Conservation (phyloP, 2,113 vertebrate genomes). For the Plestiodon gilberti region DNA sequence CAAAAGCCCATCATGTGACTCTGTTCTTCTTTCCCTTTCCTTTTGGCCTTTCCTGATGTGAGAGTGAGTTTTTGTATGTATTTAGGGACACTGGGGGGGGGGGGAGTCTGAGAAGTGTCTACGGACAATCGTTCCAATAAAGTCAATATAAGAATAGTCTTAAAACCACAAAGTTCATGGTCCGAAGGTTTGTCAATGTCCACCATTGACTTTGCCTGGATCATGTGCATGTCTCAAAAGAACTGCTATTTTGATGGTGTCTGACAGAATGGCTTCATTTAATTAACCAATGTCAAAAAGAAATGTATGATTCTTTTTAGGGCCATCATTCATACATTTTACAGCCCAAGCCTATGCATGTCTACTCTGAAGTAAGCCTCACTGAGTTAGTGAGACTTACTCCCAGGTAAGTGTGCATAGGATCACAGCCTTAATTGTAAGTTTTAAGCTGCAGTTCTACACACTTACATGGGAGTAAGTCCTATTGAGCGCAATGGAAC, state of each 20-base stretch:
- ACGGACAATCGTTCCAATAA: background rate
- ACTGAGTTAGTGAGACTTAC: too few relatives aligned
- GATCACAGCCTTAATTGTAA: too few relatives aligned
- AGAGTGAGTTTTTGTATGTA: background rate
- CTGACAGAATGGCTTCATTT: background rate
- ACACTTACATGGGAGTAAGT: too few relatives aligned
- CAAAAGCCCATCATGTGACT: background rate
- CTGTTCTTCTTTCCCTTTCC: background rate
- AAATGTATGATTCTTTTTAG: too few relatives aligned
- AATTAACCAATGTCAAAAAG: background rate
- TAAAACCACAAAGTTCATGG: background rate
- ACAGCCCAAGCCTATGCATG: too few relatives aligned
- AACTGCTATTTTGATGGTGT: background rate
- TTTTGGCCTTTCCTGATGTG: background rate
- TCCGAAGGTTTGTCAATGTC: too few relatives aligned
- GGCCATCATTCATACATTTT: too few relatives aligned
- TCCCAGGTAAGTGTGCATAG: too few relatives aligned
- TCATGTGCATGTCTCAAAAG: background rate
- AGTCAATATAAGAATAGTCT: background rate
- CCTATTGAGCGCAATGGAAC: too few relatives aligned
- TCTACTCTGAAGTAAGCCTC: too few relatives aligned
- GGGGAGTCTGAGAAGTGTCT: background rate
- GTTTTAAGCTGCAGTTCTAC: too few relatives aligned
- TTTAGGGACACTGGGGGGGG: background rate
- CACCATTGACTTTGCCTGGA: background rate